Base-by-base conservation (phyloP, 2,797 vertebrate species). In the Tokudaia muenninki region DNA sequence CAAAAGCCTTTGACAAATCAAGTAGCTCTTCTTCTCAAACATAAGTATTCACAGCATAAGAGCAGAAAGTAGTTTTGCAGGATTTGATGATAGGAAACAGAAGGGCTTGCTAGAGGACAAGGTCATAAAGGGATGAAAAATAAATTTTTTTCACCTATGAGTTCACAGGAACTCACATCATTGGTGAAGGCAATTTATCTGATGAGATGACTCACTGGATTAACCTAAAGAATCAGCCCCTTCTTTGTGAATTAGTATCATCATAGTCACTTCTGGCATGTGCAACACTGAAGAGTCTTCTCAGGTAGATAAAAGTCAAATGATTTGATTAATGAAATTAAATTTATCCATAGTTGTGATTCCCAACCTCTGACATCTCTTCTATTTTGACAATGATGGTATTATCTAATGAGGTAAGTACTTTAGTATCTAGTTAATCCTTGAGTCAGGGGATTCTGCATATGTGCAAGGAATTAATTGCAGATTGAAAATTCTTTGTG, bases 51-150 rank as follows among this genome's bases (percentile, higher is more conserved):
- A 24, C 44, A 89, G 79, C 84, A 55, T 37, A 70, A 70, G 29
- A 87, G n/a, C 75, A 94, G 75, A 96, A 92, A 94, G 72, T n/a
- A 24, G 65, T 93, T 83, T 92, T 44, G 17, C 17, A 55, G 67
- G 86, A 81, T 52, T 87, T 87, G 67, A n/a, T 61, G 21, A 87
- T 9, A 11, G 61, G 22, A 79, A 95, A 89, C 57, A 89, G n/a
- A 93, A 63, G 29, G 3, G 26, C 7, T 67, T 95, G 47, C 61
- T 84, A 70, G 44, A 79, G 81, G 1, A 3, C 52, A 92, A 47
- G 41, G 44, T 65, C 61, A 31, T 13, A 86, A 86, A 72, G 37
- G 50, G 2, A 1, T 7, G 3, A 77, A 84, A 65, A 87, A 88
- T 92, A 29, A 74, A 93, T 93, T 77, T 47, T 72, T 93, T 91